phyloP scores from a whole-genome alignment of 30 jellyfish, hydroid and myxozoan species.

The Clytia hemisphaerica region DNA sequence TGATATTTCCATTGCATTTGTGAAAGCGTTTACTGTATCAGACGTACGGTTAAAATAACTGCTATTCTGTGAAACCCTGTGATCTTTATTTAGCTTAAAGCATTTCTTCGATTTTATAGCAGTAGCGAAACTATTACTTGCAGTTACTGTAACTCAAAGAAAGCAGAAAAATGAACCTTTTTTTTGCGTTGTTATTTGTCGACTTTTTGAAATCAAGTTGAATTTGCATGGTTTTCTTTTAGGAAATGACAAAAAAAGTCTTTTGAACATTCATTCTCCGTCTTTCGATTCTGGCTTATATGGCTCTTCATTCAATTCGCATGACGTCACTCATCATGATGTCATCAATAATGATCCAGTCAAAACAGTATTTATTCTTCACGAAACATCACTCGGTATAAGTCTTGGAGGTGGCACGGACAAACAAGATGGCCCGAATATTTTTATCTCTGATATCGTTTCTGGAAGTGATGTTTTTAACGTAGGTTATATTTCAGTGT shows the following conservation, averaged over 20 bases:
- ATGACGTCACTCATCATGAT: constrained; percentile 46
- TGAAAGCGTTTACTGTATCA: too few relatives aligned
- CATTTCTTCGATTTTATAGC: too few relatives aligned
- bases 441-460: constrained; percentile 42
- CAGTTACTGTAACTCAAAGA: too few relatives aligned
- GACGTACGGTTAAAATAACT: too few relatives aligned
- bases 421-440: constrained; percentile 57
- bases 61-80: too few relatives aligned
- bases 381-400: constrained; percentile 53
- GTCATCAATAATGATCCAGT: constrained; percentile 13
- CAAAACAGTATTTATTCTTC: constrained; percentile 38
- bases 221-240: background rate
- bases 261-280: constrained; percentile 27
- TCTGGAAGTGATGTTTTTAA: constrained; percentile 66
- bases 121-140: too few relatives aligned
- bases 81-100: too few relatives aligned
- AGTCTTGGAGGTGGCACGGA: constrained; percentile 62
- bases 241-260: background rate
- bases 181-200: background rate
- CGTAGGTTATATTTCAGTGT: constrained; percentile 26
- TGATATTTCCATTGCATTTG: too few relatives aligned
- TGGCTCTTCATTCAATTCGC: constrained; percentile 55
- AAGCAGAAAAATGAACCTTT: background rate
- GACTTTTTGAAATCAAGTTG: background rate
- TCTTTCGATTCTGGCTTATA: constrained; percentile 82